Evolutionary conservation across 2,797 vertebrate genomes (phyloP).

Genomic region (Myotis findleyi): DNA sequence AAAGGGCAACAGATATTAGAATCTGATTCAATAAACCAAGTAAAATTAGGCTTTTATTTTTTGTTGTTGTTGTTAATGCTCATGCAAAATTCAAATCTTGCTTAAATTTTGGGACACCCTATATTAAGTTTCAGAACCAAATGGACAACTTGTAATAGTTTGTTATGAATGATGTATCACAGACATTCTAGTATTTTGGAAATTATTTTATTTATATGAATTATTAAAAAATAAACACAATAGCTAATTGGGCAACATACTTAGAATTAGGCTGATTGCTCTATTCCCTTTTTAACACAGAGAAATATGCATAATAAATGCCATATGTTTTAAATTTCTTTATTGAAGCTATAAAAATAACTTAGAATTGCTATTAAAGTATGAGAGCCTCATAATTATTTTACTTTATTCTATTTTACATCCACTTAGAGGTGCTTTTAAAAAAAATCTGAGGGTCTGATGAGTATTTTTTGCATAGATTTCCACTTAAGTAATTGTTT

Average conservation of each 20-base stretch:
- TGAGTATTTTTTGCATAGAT: slow-evolving; percentile 31
- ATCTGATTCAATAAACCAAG: too few relatives aligned
- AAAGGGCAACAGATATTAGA: too few relatives aligned
- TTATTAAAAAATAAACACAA: background rate
- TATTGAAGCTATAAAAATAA: slow-evolving; percentile 2
- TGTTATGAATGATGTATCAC: background rate
- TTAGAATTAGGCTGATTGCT: background rate
- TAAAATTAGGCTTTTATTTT: too few relatives aligned
- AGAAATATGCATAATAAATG: background rate
- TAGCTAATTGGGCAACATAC: background rate
- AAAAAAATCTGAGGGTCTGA: background rate
- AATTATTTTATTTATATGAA: background rate
- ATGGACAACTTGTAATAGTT: background rate
- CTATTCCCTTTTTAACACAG: background rate
- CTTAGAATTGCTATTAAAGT: slow-evolving; percentile 14
- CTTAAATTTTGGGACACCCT: background rate
- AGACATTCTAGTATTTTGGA: background rate
- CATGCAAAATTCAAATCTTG: too few relatives aligned
- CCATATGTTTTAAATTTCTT: background rate
- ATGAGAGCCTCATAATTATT: background rate
- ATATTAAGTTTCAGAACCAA: slow-evolving; percentile 7
- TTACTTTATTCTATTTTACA: background rate
- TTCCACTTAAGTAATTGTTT: background rate
- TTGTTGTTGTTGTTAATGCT: too few relatives aligned
- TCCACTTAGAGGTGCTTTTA: background rate